Evolutionary conservation across 2,888 invertebrate species (phyloP).

Genomic region (Lordiphosa andalusiaca): DNA sequence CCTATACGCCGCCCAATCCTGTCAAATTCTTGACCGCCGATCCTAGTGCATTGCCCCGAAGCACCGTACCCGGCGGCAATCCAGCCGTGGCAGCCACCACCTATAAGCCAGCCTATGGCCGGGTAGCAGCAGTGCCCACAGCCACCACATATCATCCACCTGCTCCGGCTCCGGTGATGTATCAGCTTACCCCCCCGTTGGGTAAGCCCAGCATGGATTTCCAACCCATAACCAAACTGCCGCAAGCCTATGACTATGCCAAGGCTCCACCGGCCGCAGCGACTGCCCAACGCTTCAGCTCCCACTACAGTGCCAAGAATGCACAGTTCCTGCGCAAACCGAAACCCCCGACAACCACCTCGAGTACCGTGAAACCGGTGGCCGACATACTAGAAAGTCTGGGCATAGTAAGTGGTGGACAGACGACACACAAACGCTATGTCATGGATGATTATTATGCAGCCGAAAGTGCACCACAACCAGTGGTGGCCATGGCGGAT

Average conservation of each 20-base stretch:
- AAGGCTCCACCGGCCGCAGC: slow-evolving; percentile 8
- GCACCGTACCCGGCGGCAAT: slow-evolving; percentile 67
- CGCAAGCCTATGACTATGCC: slow-evolving; percentile 30
- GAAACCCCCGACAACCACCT: slow-evolving; percentile 30
- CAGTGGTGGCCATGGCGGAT: slow-evolving; percentile 73
- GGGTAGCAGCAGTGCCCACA: slow-evolving; percentile 45
- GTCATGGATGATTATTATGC: slow-evolving; percentile 72
- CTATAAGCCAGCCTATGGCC: slow-evolving; percentile 80
- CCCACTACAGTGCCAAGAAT: slow-evolving; percentile 80
- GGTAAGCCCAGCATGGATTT: slow-evolving; percentile 49
- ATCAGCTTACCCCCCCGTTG: slow-evolving; percentile 57
- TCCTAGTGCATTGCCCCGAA: slow-evolving; percentile 60
- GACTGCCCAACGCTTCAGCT: slow-evolving; percentile 75
- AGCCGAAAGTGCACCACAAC: slow-evolving; percentile 73
- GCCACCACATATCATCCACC: slow-evolving; percentile 75
- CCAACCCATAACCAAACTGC: slow-evolving; percentile 52
- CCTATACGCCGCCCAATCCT: slow-evolving; percentile 73
- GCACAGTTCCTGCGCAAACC: slow-evolving; percentile 68
- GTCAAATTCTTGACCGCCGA: slow-evolving; percentile 75
- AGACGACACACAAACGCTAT: slow-evolving; percentile 58
- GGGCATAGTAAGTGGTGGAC: slow-evolving; percentile 69
- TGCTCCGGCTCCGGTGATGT: slow-evolving; percentile 58
- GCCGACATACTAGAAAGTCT: slow-evolving; percentile 75
- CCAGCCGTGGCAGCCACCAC: slow-evolving; percentile 80
- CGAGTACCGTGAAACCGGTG: slow-evolving; percentile 66